Evolutionary conservation across 2,797 vertebrate species (phyloP).

Genomic region (Pithecia hirsuta): DNA sequence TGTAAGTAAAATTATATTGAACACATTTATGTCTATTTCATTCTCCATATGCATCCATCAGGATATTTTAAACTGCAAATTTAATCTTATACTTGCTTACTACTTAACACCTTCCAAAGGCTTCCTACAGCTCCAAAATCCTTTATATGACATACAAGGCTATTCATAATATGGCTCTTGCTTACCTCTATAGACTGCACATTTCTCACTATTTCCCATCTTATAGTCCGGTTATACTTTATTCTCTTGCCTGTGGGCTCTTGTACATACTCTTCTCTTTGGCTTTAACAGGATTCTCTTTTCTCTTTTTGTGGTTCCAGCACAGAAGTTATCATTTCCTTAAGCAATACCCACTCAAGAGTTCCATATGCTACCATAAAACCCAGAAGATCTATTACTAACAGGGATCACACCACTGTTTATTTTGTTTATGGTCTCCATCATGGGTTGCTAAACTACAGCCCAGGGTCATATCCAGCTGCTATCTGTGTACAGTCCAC

Average conservation of each 20-base stretch:
- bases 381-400: background rate
- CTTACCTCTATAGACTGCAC: background rate
- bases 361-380: background rate
- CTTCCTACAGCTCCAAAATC: background rate
- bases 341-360: background rate
- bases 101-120: background rate
- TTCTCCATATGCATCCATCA: background rate
- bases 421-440: background rate
- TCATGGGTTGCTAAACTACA: background rate
- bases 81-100: background rate
- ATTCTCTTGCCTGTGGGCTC: background rate
- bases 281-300: background rate
- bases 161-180: background rate
- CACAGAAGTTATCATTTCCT: background rate
- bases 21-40: background rate
- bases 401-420: background rate
- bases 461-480: background rate
- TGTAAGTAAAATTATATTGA: background rate
- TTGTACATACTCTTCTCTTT: background rate
- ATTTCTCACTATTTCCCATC: background rate
- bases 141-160: background rate
- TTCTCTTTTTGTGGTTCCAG: background rate
- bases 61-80: background rate
- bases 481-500: background rate
- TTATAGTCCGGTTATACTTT: background rate